phyloP scores from a whole-genome alignment of 92 coral and sea anemone species.

The Palythoa grandiflora region DNA sequence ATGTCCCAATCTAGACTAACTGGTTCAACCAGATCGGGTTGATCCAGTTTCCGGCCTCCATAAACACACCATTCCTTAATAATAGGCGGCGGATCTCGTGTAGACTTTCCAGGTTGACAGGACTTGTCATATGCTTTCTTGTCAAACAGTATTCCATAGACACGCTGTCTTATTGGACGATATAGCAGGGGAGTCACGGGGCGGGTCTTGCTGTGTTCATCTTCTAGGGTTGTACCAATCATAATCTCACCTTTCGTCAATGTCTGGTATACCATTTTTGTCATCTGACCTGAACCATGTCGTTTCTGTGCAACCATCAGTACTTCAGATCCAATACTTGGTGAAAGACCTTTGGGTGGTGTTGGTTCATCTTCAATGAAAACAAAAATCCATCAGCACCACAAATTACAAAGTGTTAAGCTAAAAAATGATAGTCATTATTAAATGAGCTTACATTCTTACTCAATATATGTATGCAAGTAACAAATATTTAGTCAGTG shows the following conservation, averaged over 20 bases:
- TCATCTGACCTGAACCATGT: conserved; percentile 92
- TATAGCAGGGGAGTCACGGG: conserved; percentile 84
- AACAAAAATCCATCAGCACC: neutral
- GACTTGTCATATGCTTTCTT: conserved; percentile 72
- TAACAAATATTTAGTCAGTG: too few relatives aligned
- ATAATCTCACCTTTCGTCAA: conserved; percentile 91
- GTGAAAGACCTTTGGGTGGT: conserved; percentile 56
- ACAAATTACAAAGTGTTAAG: neutral
- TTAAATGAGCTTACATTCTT: too few relatives aligned
- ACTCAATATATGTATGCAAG: too few relatives aligned
- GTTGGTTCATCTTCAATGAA: conserved; percentile 24
- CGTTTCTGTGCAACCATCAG: conserved; percentile 81
- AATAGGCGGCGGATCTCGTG: conserved; percentile 79
- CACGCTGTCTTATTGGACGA: conserved; percentile 91
- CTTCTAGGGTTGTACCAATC: conserved; percentile 85
- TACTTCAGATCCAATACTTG: conserved; percentile 82
- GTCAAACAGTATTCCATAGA: conserved; percentile 93
- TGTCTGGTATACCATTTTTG: conserved; percentile 84
- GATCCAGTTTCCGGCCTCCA: conserved; percentile 81
- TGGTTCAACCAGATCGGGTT: conserved; percentile 91
- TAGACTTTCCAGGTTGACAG: conserved; percentile 30
- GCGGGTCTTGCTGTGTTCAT: conserved; percentile 81
- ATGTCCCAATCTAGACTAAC: conserved; percentile 87
- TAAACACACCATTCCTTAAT: conserved; percentile 98
- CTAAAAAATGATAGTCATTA: too few relatives aligned